phyloP scores from a whole-genome alignment of 2,888 invertebrate genomes.

The Axea sp. region DNA sequence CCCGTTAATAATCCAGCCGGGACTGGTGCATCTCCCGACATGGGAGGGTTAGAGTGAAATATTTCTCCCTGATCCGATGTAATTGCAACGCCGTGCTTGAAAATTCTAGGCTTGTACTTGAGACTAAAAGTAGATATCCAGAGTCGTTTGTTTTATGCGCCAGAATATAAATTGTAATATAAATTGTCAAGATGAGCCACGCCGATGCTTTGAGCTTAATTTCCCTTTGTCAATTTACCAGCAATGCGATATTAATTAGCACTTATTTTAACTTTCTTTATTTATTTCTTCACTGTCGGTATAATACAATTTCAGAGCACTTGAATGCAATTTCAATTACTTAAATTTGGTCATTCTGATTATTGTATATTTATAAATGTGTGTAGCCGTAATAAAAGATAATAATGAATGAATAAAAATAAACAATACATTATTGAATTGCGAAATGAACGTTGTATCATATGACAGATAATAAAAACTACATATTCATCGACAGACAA shows the following conservation, averaged over 20 bases:
- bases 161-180: slow-evolving; percentile 58
- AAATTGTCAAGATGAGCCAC: slow-evolving; percentile 45
- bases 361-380: too few species aligned
- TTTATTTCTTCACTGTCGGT: not conserved
- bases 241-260: slow-evolving; percentile 9
- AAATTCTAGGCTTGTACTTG: slow-evolving; percentile 67
- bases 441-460: too few species aligned
- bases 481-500: too few species aligned
- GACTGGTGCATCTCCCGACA: slow-evolving; percentile 64
- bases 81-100: slow-evolving; percentile 75
- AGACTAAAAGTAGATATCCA: slow-evolving; percentile 52
- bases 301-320: not conserved
- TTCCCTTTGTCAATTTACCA: slow-evolving; percentile 25
- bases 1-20: slow-evolving; percentile 78
- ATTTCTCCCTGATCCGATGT: slow-evolving; percentile 78
- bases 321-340: too few species aligned
- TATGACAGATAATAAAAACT: too few species aligned
- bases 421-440: too few species aligned
- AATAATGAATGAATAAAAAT: too few species aligned
- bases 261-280: not conserved
- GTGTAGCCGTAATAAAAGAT: too few species aligned
- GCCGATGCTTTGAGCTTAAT: slow-evolving; percentile 12
- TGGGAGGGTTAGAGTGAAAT: slow-evolving; percentile 72
- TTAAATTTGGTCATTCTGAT: too few species aligned
- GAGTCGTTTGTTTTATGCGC: slow-evolving; percentile 54